Conservation (phyloP, 2,888 invertebrate genomes). For the Epistrophe grossulariae region DNA sequence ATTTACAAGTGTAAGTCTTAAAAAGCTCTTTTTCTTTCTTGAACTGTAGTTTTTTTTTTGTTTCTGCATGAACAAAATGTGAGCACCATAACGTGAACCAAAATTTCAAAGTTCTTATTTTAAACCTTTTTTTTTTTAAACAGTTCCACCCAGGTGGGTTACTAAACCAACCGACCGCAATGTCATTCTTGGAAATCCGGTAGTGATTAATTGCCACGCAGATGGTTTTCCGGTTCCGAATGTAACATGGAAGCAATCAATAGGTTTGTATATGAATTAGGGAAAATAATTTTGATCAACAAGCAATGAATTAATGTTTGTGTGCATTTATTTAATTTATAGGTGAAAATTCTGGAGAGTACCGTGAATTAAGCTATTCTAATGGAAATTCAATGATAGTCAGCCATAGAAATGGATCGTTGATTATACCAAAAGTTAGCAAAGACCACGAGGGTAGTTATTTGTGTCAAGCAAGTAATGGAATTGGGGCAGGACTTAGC, state of each 20-base stretch:
- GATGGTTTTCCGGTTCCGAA: slow-evolving; percentile 90
- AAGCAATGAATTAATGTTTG: not conserved
- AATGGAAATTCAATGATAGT: slow-evolving; percentile 83
- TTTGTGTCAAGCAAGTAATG: slow-evolving; percentile 87
- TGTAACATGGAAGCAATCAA: slow-evolving; percentile 85
- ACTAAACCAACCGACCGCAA: slow-evolving; percentile 90
- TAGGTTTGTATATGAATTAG: slow-evolving; percentile 82
- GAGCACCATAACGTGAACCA: not conserved
- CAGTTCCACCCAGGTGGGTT: slow-evolving; percentile 91
- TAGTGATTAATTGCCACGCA: slow-evolving; percentile 89
- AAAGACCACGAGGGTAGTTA: slow-evolving; percentile 86
- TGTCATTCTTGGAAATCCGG: slow-evolving; percentile 88
- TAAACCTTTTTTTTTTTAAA: slow-evolving; percentile 42
- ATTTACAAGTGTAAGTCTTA: slow-evolving; percentile 28
- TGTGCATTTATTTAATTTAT: not conserved
- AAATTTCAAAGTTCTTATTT: slow-evolving; percentile 3
- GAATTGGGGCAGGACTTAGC: slow-evolving; percentile 87
- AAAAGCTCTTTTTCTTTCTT: slow-evolving; percentile 2
- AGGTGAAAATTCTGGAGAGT: slow-evolving; percentile 85
- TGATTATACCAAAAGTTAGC: slow-evolving; percentile 85
- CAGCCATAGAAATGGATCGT: slow-evolving; percentile 84
- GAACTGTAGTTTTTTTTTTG: not conserved
- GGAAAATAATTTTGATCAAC: not conserved
- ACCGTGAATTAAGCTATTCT: slow-evolving; percentile 85
- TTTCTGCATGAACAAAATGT: not conserved